Conservation (phyloP, 92 coral and sea anemone species). For the Epizoanthus stellaris region DNA sequence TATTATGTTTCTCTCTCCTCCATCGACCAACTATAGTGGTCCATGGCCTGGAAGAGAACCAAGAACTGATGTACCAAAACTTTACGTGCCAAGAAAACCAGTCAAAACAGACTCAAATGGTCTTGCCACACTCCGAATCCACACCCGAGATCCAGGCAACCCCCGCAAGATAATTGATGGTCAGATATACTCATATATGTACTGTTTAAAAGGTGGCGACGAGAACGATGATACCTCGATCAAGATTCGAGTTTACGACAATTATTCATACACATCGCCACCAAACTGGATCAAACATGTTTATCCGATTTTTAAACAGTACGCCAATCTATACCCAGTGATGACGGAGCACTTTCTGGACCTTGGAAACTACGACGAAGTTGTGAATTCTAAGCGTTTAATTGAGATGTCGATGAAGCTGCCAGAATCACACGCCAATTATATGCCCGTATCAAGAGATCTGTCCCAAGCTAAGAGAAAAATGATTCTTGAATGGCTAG, state of each 20-base stretch:
- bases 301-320: slow-evolving; percentile 78
- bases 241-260: slow-evolving; percentile 55
- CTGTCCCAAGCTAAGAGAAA: slow-evolving; percentile 65
- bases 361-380: slow-evolving; percentile 80
- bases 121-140: slow-evolving; percentile 39
- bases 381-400: slow-evolving; percentile 34
- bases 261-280: slow-evolving; percentile 4
- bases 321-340: slow-evolving; percentile 83
- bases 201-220: slow-evolving; percentile 42
- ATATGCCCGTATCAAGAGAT: slow-evolving; percentile 85
- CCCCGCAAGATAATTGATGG: slow-evolving; percentile 74
- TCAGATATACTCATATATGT: slow-evolving; percentile 60
- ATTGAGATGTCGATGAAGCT: slow-evolving; percentile 61
- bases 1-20: slow-evolving; percentile 34
- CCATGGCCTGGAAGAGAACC: slow-evolving; percentile 43
- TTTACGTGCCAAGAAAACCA: background rate
- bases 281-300: slow-evolving; percentile 79
- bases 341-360: slow-evolving; percentile 77
- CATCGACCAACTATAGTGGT: background rate
- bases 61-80: slow-evolving; percentile 8
- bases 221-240: slow-evolving; percentile 41
- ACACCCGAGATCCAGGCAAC: slow-evolving; percentile 68
- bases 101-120: slow-evolving; percentile 58
- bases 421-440: slow-evolving; percentile 69
- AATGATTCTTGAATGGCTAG: slow-evolving; percentile 73